Percentiles rank a stretch among this genome's conserved stretches.
Evolutionary conservation across 1,140 invertebrate species (phyloP).

Genomic region (Rhopalosiphum padi): DNA sequence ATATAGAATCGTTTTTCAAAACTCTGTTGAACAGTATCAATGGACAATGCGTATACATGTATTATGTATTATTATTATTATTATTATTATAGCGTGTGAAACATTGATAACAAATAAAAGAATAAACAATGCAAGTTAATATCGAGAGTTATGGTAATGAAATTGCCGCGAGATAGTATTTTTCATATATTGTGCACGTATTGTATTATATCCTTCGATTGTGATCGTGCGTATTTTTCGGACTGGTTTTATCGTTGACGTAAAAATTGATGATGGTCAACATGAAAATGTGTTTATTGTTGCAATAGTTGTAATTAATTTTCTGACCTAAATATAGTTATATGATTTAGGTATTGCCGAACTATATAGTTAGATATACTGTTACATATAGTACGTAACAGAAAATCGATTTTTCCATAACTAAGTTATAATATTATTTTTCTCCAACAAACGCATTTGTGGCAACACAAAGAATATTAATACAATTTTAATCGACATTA

Average conservation of each 20-base stretch:
- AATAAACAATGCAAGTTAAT: constrained; percentile 3
- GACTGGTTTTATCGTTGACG: background rate
- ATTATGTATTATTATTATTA: background rate
- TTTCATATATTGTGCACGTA: background rate
- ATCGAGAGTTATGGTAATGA: background rate
- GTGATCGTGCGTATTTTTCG: background rate
- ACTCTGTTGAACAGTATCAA: background rate
- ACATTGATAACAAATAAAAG: background rate
- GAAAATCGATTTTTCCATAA: background rate
- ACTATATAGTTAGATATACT: too few species aligned
- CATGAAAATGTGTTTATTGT: background rate
- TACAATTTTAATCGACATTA: background rate
- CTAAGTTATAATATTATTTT: background rate
- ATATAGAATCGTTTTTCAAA: constrained; percentile 9
- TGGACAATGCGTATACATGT: background rate
- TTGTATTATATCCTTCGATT: background rate
- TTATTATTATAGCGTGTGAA: constrained; percentile 21
- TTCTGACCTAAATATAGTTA: background rate
- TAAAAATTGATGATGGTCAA: background rate
- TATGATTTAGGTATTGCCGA: background rate
- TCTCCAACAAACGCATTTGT: background rate
- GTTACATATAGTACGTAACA: too few species aligned
- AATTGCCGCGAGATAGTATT: background rate
- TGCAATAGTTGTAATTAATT: background rate
- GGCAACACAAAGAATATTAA: background rate